Evolutionary conservation across 2,888 invertebrate species (phyloP).

Genomic region (Aquatica leii): DNA sequence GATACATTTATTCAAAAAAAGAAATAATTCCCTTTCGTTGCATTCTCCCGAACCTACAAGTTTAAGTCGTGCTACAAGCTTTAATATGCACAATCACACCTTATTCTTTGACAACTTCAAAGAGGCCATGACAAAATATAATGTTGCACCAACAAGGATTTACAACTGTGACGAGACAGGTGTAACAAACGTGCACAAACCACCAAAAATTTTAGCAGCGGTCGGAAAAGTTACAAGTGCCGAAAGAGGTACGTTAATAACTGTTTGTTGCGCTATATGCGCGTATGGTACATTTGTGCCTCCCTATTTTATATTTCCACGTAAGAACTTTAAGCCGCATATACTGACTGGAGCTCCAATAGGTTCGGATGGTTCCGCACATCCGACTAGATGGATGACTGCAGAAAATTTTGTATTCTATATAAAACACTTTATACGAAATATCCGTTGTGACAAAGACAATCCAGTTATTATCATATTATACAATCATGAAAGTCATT

Average conservation of each 20-base stretch:
- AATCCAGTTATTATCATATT: background rate
- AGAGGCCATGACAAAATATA: no score
- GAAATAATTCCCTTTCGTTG: background rate
- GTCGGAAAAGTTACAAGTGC: background rate
- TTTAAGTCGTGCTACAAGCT: background rate
- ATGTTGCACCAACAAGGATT: no score
- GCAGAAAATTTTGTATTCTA: no score
- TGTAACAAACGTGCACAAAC: background rate
- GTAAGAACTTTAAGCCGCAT: conserved; percentile 44
- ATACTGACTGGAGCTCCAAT: conserved; percentile 49
- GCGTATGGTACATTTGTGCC: background rate
- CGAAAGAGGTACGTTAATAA: background rate
- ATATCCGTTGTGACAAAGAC: conserved; percentile 6
- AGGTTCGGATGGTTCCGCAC: conserved; percentile 49
- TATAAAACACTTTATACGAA: no score
- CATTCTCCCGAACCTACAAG: background rate
- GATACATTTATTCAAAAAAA: no score
- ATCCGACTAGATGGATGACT: no score
- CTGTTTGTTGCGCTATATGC: background rate
- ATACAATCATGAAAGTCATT: conserved; percentile 35
- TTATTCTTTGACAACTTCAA: background rate
- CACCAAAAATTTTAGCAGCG: background rate
- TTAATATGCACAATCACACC: background rate
- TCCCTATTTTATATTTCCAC: conserved; percentile 49
- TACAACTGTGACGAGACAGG: no score